phyloP scores from a whole-genome alignment of 2,888 invertebrate species.

The Charanyca ferruginea region DNA sequence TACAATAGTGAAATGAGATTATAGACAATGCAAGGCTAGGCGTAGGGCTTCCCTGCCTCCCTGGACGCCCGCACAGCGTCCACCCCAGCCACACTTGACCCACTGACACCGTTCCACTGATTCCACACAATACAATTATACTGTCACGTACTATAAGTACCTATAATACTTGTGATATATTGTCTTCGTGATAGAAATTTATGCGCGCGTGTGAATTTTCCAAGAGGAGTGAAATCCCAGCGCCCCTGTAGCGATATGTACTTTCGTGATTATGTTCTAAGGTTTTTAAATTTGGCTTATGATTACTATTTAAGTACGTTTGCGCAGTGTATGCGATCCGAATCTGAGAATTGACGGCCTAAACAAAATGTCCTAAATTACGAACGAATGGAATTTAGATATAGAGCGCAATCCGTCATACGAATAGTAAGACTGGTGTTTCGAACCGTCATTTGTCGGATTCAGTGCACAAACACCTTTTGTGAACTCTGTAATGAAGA shows the following conservation, averaged over 20 bases:
- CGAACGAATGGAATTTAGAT: too few relatives aligned
- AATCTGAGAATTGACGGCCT: too few relatives aligned
- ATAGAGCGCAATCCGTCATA: too few relatives aligned
- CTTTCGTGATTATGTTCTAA: background rate
- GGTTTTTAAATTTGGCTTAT: too few relatives aligned
- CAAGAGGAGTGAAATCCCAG: slow-evolving; percentile 28
- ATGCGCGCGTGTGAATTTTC: slow-evolving; percentile 28
- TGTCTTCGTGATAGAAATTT: slow-evolving; percentile 25
- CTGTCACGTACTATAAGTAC: slow-evolving; percentile 21
- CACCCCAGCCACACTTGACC: slow-evolving; percentile 77
- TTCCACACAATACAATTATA: slow-evolving; percentile 58
- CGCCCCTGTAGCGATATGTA: background rate
- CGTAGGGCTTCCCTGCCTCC: slow-evolving; percentile 85
- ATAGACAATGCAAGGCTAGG: slow-evolving; percentile 76
- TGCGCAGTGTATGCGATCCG: too few relatives aligned
- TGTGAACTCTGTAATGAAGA: too few relatives aligned
- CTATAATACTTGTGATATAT: slow-evolving; percentile 6
- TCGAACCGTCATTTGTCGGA: too few relatives aligned
- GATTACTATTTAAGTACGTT: too few relatives aligned
- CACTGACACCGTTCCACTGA: slow-evolving; percentile 71
- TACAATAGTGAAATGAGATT: slow-evolving; percentile 80
- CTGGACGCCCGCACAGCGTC: slow-evolving; percentile 55
- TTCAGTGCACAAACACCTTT: too few relatives aligned
- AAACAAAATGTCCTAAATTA: too few relatives aligned
- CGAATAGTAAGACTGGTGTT: too few relatives aligned